Percentiles rank a stretch among this genome's conserved stretches.
These are phyloP conservation scores for Conger conger DNA, from an alignment of 2,113 vertebrate species.

Conservation along the genomic window DNA sequence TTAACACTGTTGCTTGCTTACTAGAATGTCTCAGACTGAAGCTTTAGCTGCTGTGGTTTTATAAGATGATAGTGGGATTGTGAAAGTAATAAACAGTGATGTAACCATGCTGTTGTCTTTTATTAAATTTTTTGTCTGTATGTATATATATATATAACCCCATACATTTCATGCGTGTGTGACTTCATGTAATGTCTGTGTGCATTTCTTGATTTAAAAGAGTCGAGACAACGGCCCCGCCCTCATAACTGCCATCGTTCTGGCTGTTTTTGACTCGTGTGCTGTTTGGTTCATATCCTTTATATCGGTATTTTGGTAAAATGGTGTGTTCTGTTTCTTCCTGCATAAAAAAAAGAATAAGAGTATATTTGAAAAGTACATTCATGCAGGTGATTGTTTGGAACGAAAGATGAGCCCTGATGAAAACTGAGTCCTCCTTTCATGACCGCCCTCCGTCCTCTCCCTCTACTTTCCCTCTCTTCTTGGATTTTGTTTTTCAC, in stretches of 20 bases:
- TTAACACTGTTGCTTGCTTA: not conserved
- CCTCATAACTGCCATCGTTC: conserved; percentile 70
- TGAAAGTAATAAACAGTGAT: not conserved
- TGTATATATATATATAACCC: not conserved
- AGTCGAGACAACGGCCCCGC: conserved; percentile 69
- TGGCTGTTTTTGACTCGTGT: conserved; percentile 78
- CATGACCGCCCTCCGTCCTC: not conserved
- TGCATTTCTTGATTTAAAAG: conserved; percentile 54
- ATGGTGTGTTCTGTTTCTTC: not conserved
- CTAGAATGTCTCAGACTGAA: too few species aligned
- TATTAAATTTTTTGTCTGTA: conserved; percentile 13
- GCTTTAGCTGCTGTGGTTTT: too few species aligned
- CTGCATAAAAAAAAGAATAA: not conserved
- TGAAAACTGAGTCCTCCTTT: not conserved
- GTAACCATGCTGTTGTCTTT: not conserved
- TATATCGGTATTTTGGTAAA: conserved; percentile 25
- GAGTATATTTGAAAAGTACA: too few species aligned
- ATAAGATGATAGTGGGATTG: too few species aligned
- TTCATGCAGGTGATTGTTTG: not conserved
- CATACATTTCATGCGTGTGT: not conserved
- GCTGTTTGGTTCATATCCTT: conserved; percentile 88
- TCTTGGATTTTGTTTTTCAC: not conserved
- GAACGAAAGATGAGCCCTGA: too few species aligned
- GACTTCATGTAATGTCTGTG: not conserved
- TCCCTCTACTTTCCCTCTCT: not conserved